phyloP scores from a whole-genome alignment of 92 coral and sea anemone genomes.

The Zoanthus solanderi region DNA sequence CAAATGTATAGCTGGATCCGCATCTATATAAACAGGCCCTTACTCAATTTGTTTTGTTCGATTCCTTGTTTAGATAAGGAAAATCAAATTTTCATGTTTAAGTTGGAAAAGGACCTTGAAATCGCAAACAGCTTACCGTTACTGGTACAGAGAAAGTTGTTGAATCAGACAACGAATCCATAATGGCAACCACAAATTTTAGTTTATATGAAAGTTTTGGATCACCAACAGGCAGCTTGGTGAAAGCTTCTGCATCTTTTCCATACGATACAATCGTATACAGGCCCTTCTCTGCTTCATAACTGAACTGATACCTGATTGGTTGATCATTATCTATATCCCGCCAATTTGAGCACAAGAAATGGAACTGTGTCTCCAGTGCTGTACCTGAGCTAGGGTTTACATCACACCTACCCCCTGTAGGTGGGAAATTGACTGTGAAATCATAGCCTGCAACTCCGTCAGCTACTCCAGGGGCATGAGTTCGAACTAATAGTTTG shows the following conservation, averaged over 20 bases:
- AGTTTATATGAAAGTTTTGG: conserved; percentile 29
- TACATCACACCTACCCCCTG: conserved; percentile 62
- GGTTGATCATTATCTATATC: conserved; percentile 50
- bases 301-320: conserved; percentile 72
- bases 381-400: conserved; percentile 67
- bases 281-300: conserved; percentile 73
- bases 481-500: conserved; percentile 55
- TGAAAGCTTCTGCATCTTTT: conserved; percentile 30
- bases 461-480: conserved; percentile 39
- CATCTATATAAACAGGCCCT: no score
- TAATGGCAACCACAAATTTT: conserved; percentile 52
- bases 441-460: conserved; percentile 74
- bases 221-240: conserved; percentile 75
- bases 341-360: conserved; percentile 63
- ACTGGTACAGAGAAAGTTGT: background rate
- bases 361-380: conserved; percentile 62
- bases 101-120: background rate
- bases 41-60: background rate
- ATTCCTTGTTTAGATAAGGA: background rate
- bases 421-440: conserved; percentile 72
- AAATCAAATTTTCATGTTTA: no score
- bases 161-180: conserved; percentile 70
- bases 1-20: no score
- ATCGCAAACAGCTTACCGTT: conserved; percentile 43
- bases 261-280: conserved; percentile 79